Percentiles rank a stretch among this genome's conserved stretches.
Conservation (phyloP, 2,797 vertebrate genomes). For the Tapera naevia region DNA sequence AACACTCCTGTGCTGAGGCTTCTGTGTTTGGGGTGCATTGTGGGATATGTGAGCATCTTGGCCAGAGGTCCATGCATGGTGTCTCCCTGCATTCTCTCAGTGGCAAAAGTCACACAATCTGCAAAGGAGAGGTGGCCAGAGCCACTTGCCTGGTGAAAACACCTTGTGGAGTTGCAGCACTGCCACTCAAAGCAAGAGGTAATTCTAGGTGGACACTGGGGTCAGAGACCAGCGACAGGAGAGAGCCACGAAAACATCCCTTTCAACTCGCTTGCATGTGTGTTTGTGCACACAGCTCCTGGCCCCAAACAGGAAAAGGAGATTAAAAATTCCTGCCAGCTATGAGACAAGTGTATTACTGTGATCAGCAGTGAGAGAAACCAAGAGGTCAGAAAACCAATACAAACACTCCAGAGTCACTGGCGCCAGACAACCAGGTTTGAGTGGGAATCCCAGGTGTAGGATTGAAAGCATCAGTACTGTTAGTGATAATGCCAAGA, state of each 20-base stretch:
- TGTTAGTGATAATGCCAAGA: background rate
- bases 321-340: background rate
- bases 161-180: background rate
- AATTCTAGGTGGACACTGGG: background rate
- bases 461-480: background rate
- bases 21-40: background rate
- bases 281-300: background rate
- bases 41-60: background rate
- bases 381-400: background rate
- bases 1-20: background rate
- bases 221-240: background rate
- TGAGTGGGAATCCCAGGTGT: background rate
- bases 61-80: background rate
- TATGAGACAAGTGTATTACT: accelerated
- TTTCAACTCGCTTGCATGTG: accelerated
- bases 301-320: background rate
- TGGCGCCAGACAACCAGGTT: background rate
- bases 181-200: background rate
- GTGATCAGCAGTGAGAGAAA: background rate
- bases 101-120: accelerated
- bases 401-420: background rate
- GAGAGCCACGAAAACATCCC: background rate
- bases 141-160: background rate
- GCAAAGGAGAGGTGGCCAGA: background rate
- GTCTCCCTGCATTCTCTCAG: background rate